Evolutionary conservation across 2,113 vertebrate species (phyloP).

Genomic region (Hemichromis elongatus): DNA sequence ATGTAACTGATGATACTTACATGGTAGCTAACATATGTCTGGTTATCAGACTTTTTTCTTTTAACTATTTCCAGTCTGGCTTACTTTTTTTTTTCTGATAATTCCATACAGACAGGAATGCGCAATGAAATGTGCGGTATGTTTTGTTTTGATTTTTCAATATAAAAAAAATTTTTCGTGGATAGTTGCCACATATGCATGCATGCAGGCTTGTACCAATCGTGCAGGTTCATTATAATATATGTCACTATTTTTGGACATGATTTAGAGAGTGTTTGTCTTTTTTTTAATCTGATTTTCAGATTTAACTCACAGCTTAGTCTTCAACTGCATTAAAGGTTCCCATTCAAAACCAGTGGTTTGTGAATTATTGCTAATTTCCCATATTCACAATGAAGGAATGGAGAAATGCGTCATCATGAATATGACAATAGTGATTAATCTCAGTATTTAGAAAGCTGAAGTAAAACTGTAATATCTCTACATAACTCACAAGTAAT

Average conservation of each 20-base stretch:
- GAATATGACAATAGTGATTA: neutral
- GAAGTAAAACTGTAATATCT: neutral
- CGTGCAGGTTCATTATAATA: conserved; percentile 11
- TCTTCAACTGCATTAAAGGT: conserved; percentile 20
- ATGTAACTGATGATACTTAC: neutral
- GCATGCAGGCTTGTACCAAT: conserved; percentile 60
- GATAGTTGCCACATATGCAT: conserved; percentile 51
- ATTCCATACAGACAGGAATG: neutral
- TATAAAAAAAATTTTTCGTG: conserved; percentile 10
- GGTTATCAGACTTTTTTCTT: neutral
- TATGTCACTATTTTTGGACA: neutral
- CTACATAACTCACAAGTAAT: neutral
- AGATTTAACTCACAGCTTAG: neutral
- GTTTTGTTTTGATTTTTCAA: neutral
- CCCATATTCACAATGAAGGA: neutral
- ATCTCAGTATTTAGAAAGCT: neutral
- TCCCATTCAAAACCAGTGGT: neutral
- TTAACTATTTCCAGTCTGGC: neutral
- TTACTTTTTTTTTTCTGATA: neutral
- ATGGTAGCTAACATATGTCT: neutral
- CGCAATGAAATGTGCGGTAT: conserved; percentile 23
- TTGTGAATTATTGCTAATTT: neutral
- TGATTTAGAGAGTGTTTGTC: neutral
- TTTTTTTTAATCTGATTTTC: neutral
- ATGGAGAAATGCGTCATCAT: neutral